Conservation (phyloP, 1,140 invertebrate genomes). For the Trichonephila clavipes region DNA sequence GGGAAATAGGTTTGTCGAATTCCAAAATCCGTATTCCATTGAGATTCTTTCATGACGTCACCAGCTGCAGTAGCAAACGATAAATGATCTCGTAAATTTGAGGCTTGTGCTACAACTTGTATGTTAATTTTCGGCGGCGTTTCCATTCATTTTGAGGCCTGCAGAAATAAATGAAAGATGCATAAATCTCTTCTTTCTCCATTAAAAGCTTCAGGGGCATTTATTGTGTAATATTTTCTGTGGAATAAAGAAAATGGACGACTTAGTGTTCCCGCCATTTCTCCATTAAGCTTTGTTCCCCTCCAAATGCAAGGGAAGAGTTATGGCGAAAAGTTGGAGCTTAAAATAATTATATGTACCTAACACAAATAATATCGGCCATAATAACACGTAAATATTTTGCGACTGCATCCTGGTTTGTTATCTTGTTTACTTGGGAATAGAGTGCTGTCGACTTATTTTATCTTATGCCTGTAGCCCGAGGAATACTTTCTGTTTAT, state of each 20-base stretch:
- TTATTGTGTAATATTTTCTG: constrained; percentile 20
- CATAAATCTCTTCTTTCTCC: constrained; percentile 33
- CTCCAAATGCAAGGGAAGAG: background rate
- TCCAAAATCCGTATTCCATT: background rate
- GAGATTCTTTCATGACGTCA: background rate
- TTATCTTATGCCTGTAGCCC: background rate
- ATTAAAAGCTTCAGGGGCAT: constrained; percentile 7
- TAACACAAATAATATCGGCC: too few species aligned
- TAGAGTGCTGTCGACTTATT: background rate
- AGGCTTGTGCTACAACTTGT: constrained; percentile 26
- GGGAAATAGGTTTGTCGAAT: background rate
- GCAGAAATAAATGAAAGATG: background rate
- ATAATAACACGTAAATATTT: too few species aligned
- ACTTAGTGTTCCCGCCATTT: background rate
- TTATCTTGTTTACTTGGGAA: too few species aligned
- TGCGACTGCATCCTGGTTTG: too few species aligned
- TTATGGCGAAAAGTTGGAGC: background rate
- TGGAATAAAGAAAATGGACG: background rate
- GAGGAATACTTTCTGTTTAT: too few species aligned
- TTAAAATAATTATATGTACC: background rate
- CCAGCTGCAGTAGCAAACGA: constrained; percentile 17
- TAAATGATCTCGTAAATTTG: constrained; percentile 38
- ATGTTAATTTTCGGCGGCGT: background rate
- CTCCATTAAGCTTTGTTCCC: background rate
- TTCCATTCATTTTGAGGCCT: background rate